Evolutionary conservation across 2,797 vertebrate genomes (phyloP).

Genomic region (Myotis daubentonii): DNA sequence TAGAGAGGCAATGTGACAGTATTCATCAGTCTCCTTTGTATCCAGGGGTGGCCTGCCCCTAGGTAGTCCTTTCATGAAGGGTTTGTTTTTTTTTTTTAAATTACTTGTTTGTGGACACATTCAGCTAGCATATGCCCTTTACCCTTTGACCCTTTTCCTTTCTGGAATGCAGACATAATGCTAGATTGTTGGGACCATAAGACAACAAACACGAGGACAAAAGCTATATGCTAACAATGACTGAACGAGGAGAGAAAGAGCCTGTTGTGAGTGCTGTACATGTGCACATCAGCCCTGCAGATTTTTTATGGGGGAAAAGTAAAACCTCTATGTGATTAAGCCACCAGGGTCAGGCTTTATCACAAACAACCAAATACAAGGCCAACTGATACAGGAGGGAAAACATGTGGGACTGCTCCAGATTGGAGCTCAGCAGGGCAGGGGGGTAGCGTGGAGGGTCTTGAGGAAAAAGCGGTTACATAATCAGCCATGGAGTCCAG

Average conservation of each 20-base stretch:
- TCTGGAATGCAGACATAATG: neutral
- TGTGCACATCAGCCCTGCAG: too few species aligned
- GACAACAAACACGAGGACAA: neutral
- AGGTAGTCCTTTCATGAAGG: neutral
- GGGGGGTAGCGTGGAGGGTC: neutral
- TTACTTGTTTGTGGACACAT: neutral
- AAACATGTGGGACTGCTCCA: neutral
- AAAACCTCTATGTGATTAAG: neutral
- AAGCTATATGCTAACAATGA: neutral
- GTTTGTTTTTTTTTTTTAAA: neutral
- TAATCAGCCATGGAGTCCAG: neutral
- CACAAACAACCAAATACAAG: neutral
- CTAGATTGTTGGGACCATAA: neutral
- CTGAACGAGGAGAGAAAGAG: neutral
- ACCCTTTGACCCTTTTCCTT: neutral
- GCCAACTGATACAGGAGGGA: neutral
- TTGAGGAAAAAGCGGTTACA: neutral
- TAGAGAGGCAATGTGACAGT: neutral
- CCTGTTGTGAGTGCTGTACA: too few species aligned
- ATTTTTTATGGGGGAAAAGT: neutral
- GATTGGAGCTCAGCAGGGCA: neutral
- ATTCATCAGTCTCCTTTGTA: neutral
- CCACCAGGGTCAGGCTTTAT: neutral
- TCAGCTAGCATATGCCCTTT: neutral
- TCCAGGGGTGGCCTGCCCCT: neutral